Percentiles rank a stretch among this genome's conserved stretches.
phyloP scores from a whole-genome alignment of 2,113 vertebrate species.

The Varanus salvator region DNA sequence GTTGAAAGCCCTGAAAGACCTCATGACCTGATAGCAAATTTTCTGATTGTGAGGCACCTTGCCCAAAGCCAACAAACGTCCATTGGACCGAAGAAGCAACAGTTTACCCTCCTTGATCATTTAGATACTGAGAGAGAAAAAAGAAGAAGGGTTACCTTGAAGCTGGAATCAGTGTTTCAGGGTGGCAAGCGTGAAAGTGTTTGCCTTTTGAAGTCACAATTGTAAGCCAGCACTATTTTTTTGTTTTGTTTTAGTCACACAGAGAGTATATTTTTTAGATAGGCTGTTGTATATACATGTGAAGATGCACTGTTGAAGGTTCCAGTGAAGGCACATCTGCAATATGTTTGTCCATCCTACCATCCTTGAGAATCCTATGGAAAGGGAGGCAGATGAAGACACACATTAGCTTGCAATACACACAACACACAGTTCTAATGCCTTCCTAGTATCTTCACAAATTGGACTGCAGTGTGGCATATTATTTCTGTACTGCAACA shows the following conservation, averaged over 20 bases:
- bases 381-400: too few relatives aligned
- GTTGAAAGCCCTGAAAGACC: conserved; percentile 49
- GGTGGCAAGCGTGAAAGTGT: accelerated
- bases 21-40: conserved; percentile 55
- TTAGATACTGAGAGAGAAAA: background rate
- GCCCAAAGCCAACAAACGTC: background rate
- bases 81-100: background rate
- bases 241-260: background rate
- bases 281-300: background rate
- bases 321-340: too few relatives aligned
- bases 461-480: background rate
- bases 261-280: conserved; percentile 3
- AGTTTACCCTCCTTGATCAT: background rate
- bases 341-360: background rate
- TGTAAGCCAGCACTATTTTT: conserved; percentile 12
- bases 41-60: conserved; percentile 26
- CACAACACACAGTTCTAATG: background rate
- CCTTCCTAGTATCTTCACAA: background rate
- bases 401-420: background rate
- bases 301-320: too few relatives aligned
- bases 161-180: conserved; percentile 3
- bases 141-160: background rate
- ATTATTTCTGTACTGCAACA: background rate
- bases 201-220: background rate
- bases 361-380: background rate